Percentiles rank a stretch among this genome's conserved stretches.
phyloP scores from a whole-genome alignment of 2,113 vertebrate genomes.

The Embiotoca jacksoni region DNA sequence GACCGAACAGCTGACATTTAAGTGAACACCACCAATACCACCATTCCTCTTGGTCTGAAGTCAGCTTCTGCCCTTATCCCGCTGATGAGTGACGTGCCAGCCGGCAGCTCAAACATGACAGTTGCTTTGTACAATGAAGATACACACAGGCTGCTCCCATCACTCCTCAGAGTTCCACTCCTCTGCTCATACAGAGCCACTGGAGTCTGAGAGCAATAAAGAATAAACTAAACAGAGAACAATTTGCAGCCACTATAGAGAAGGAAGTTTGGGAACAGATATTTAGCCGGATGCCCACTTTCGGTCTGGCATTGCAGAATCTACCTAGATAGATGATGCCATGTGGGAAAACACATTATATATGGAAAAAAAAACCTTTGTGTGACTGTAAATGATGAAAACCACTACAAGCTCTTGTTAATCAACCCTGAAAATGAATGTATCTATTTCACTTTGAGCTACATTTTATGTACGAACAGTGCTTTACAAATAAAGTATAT shows the following conservation, averaged over 20 bases:
- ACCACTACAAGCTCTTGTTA: too few species aligned
- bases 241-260: not conserved
- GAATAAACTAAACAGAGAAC: not conserved
- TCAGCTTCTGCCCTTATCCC: slow-evolving; percentile 68
- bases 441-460: not conserved
- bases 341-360: slow-evolving; percentile 8
- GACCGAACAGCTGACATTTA: slow-evolving; percentile 80
- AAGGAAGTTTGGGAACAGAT: not conserved
- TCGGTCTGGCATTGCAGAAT: not conserved
- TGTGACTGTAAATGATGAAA: too few species aligned
- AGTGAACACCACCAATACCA: slow-evolving; percentile 72
- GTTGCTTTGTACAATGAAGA: slow-evolving; percentile 41
- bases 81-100: slow-evolving; percentile 52
- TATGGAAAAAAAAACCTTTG: too few species aligned
- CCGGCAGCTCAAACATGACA: slow-evolving; percentile 63
- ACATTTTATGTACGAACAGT: too few species aligned
- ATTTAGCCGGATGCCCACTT: not conserved
- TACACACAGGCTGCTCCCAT: not conserved
- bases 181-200: slow-evolving; percentile 17
- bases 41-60: slow-evolving; percentile 75
- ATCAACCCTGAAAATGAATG: too few species aligned
- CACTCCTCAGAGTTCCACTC: slow-evolving; percentile 37
- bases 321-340: slow-evolving; percentile 5
- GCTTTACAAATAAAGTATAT: too few species aligned
- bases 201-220: not conserved